Conservation (phyloP, 2,797 vertebrate genomes). For the Paedocypris micromegethes region DNA sequence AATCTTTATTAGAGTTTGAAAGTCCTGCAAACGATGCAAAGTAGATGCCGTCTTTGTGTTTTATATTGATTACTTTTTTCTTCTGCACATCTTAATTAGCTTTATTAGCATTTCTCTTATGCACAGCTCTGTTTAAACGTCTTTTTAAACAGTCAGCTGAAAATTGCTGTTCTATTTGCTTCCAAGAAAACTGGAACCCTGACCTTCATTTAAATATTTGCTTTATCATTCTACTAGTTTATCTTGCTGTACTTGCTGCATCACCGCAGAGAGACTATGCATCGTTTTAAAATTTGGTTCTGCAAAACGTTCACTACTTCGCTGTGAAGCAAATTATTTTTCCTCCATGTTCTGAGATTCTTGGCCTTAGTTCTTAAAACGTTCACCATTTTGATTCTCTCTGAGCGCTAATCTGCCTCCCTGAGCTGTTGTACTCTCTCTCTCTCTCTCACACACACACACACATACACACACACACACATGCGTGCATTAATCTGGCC, state of each 20-base stretch:
- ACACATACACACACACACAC: constrained; percentile 13
- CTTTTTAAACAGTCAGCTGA: constrained; percentile 27
- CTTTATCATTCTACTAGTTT: constrained; percentile 21
- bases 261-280: constrained; percentile 60
- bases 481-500: constrained; percentile 13
- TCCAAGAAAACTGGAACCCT: constrained; percentile 20
- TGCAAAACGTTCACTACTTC: constrained; percentile 52
- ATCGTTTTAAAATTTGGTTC: constrained; percentile 52
- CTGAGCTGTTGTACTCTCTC: constrained; percentile 33
- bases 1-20: no score
- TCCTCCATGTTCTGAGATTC: constrained; percentile 40
- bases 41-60: no score
- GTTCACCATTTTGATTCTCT: constrained; percentile 33
- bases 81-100: no score
- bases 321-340: constrained; percentile 61
- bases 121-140: no score
- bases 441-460: no score
- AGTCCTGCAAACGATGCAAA: no score
- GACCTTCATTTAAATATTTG: constrained; percentile 18
- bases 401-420: constrained; percentile 39
- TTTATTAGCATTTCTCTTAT: no score
- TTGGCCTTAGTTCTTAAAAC: constrained; percentile 40
- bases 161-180: constrained; percentile 10
- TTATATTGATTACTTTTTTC: no score
- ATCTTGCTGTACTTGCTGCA: constrained; percentile 41